Evolutionary conservation across 2,797 vertebrate genomes (phyloP).

Genomic region (Tokudaia tokunoshimensis): DNA sequence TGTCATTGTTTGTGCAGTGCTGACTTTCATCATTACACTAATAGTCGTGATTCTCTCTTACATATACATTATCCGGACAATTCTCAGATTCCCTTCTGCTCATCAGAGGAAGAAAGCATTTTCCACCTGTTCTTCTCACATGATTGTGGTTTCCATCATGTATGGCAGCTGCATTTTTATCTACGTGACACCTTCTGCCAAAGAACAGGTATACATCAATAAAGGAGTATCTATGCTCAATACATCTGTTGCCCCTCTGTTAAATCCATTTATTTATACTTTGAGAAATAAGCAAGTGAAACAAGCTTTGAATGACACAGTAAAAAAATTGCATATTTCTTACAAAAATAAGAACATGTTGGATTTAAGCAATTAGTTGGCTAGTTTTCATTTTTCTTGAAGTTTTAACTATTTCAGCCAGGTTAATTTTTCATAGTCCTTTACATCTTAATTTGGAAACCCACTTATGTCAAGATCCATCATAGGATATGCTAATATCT

Average conservation of each 20-base stretch:
- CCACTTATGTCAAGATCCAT: background rate
- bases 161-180: conserved; percentile 68
- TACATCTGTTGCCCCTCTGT: conserved; percentile 40
- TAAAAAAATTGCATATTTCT: conserved; percentile 2
- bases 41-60: conserved; percentile 36
- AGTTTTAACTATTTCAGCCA: background rate
- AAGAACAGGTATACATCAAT: conserved; percentile 51
- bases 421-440: background rate
- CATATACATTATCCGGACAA: conserved; percentile 27
- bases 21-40: conserved; percentile 61
- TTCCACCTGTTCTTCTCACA: conserved; percentile 61
- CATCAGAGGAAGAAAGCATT: conserved; percentile 68
- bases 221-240: conserved; percentile 43
- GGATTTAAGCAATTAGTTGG: background rate
- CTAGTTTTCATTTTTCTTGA: background rate
- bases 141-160: conserved; percentile 53
- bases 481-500: background rate
- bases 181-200: conserved; percentile 65
- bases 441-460: background rate
- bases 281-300: conserved; percentile 66
- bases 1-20: background rate
- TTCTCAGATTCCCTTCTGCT: conserved; percentile 58
- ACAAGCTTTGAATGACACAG: conserved; percentile 4
- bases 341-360: background rate
- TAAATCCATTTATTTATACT: conserved; percentile 72